These are phyloP conservation scores for Ceratosolen fusciceps DNA, from an alignment of 1,140 invertebrate genomes.

Conservation along the genomic window DNA sequence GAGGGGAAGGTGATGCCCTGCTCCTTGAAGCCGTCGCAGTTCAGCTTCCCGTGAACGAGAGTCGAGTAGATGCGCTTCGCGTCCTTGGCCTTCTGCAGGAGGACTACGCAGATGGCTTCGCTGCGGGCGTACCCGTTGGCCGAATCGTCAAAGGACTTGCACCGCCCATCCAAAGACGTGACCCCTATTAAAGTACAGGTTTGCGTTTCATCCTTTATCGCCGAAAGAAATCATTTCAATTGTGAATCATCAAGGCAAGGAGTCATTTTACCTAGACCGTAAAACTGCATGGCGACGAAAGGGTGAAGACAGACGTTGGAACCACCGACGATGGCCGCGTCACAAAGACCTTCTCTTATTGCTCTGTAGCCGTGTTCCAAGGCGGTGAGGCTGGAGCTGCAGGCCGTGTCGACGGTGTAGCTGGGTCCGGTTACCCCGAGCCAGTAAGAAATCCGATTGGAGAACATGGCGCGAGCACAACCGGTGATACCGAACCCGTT, in stretches of 20 bases:
- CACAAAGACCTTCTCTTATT: constrained; percentile 83
- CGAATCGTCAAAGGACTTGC: constrained; percentile 89
- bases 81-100: constrained; percentile 83
- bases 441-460: constrained; percentile 85
- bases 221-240: not conserved
- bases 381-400: constrained; percentile 88
- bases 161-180: constrained; percentile 84
- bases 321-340: constrained; percentile 88
- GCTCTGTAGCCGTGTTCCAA: constrained; percentile 84
- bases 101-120: constrained; percentile 82
- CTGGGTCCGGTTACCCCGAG: constrained; percentile 82
- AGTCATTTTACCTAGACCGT: constrained; percentile 53
- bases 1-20: constrained; percentile 92
- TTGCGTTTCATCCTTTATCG: too few relatives aligned
- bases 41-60: constrained; percentile 77
- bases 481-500: constrained; percentile 62
- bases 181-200: constrained; percentile 74
- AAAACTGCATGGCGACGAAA: constrained; percentile 84
- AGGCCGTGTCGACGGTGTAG: constrained; percentile 86
- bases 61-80: constrained; percentile 82
- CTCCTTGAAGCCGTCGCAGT: constrained; percentile 84
- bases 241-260: not conserved
- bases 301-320: constrained; percentile 85
- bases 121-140: constrained; percentile 80
- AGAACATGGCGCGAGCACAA: constrained; percentile 88